A percentile compares a stretch with the other conserved stretches of the same genome.
Conservation (phyloP, 1,140 invertebrate species). For the Anastrepha ludens region DNA sequence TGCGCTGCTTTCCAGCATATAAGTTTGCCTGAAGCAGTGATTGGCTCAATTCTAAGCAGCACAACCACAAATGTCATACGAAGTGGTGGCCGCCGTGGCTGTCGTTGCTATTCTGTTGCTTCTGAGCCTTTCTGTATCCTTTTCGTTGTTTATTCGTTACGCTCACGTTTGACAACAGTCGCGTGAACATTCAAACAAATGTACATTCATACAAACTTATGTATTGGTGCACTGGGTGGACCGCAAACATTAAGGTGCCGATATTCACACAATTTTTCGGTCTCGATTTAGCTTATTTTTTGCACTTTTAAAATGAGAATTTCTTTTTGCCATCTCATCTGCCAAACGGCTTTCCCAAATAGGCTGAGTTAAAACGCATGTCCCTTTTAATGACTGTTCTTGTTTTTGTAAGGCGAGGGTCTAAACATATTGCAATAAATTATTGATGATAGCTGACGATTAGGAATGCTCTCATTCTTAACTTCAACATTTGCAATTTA, state of each 20-base stretch:
- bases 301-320: neutral
- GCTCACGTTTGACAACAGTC: neutral
- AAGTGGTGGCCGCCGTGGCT: neutral
- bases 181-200: neutral
- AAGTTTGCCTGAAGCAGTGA: neutral
- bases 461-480: neutral
- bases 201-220: neutral
- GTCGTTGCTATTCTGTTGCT: neutral
- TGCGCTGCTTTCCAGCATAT: neutral
- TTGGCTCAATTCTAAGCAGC: neutral
- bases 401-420: too few species aligned
- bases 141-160: neutral
- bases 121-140: neutral
- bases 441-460: neutral
- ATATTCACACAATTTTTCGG: neutral
- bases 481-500: too few species aligned
- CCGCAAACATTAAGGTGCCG: slow-evolving; percentile 8
- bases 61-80: neutral
- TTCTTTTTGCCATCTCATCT: neutral
- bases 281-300: neutral
- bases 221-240: neutral
- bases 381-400: too few species aligned
- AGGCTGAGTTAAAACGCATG: too few species aligned
- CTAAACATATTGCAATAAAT: too few species aligned
- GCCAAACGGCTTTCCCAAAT: neutral